phyloP scores from a whole-genome alignment of 2,113 vertebrate species.

The Urocitellus parryii region DNA sequence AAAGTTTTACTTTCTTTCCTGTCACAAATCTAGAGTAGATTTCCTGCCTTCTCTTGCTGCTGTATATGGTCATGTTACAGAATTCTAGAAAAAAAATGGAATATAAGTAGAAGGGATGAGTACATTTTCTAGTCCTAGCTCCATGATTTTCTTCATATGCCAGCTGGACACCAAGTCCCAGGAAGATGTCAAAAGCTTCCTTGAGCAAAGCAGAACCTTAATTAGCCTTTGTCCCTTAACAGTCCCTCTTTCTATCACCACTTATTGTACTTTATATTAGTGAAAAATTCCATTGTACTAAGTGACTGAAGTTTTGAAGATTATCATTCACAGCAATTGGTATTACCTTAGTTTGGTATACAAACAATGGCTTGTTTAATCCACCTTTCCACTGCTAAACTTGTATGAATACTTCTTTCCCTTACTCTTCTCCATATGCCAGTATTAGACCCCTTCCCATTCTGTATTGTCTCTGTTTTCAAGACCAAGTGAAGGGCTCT shows the following conservation, averaged over 20 bases:
- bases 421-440: background rate
- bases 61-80: background rate
- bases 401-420: background rate
- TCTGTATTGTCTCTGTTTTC: background rate
- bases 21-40: background rate
- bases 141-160: background rate
- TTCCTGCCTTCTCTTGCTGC: background rate
- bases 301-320: background rate
- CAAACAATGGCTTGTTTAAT: background rate
- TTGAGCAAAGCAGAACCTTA: background rate
- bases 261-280: background rate
- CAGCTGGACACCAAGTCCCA: background rate
- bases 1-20: background rate
- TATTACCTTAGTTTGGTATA: background rate
- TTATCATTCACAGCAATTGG: background rate
- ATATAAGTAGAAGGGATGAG: background rate
- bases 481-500: background rate
- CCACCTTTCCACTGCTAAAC: background rate
- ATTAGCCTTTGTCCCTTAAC: background rate
- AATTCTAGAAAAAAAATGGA: background rate
- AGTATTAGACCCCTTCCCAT: background rate
- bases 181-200: background rate
- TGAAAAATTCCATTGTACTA: background rate
- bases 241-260: background rate
- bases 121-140: background rate